Conservation (phyloP, 2,113 vertebrate genomes). For the Rattus rattus region DNA sequence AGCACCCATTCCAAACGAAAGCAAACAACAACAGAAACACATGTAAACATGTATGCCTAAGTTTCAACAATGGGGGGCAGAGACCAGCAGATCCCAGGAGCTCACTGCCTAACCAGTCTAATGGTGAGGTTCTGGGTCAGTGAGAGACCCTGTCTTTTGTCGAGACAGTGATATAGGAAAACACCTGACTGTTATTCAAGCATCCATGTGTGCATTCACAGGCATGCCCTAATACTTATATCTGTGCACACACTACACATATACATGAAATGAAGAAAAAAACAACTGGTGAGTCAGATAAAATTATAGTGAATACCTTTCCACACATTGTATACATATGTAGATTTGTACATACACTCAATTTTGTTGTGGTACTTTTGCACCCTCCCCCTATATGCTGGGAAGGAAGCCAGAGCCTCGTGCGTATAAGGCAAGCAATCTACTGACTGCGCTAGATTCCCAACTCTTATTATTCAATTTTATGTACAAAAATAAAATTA, state of each 20-base stretch:
- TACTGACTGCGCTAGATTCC: neutral
- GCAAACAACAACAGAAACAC: neutral
- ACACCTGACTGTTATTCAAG: neutral
- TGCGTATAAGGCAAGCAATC: neutral
- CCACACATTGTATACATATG: neutral
- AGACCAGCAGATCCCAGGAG: neutral
- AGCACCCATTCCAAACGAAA: neutral
- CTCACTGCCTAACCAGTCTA: neutral
- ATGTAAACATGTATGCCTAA: neutral
- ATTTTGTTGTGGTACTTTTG: neutral
- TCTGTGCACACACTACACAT: neutral
- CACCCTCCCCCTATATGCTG: neutral
- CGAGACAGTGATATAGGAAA: neutral
- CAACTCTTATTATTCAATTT: conserved; percentile 29
- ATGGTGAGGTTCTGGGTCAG: neutral
- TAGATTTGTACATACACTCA: neutral
- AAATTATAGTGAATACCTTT: conserved; percentile 39
- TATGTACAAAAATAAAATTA: conserved; percentile 34
- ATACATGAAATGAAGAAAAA: neutral
- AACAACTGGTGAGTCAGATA: neutral
- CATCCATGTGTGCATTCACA: neutral
- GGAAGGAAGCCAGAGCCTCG: neutral
- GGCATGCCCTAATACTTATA: neutral
- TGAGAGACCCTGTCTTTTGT: neutral
- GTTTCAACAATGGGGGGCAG: neutral